phyloP scores from a whole-genome alignment of 2,113 vertebrate species.

The Bostrychus sinensis region DNA sequence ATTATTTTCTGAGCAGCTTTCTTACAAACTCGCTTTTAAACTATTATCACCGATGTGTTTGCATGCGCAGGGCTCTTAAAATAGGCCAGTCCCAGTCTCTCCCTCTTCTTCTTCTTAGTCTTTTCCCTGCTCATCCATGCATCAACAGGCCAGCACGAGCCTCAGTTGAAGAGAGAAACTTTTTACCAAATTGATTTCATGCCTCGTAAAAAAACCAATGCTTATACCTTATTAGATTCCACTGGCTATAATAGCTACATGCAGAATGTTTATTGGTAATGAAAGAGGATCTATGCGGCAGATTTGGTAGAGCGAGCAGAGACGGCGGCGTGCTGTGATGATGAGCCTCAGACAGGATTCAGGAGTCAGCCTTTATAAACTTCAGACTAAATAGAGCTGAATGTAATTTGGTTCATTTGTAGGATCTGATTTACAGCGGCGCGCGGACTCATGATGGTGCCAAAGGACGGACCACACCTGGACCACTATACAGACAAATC shows the following conservation, averaged over 20 bases:
- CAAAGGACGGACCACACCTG: constrained; percentile 26
- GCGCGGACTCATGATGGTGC: constrained; percentile 26
- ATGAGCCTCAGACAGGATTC: constrained; percentile 51
- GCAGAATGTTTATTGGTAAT: constrained; percentile 77
- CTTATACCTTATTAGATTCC: constrained; percentile 80
- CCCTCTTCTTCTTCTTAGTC: background rate
- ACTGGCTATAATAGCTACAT: constrained; percentile 74
- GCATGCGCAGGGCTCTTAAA: constrained; percentile 3
- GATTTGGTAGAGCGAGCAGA: constrained; percentile 52
- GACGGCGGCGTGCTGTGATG: constrained; percentile 51
- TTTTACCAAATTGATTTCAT: constrained; percentile 80
- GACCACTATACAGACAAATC: constrained; percentile 24
- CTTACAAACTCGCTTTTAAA: constrained; percentile 24
- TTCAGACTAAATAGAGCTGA: constrained; percentile 59
- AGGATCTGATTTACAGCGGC: constrained; percentile 62
- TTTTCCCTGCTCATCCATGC: constrained; percentile 30
- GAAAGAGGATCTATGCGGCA: constrained; percentile 77
- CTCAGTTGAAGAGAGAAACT: constrained; percentile 67
- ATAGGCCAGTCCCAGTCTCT: constrained; percentile 9
- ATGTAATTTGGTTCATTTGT: constrained; percentile 66
- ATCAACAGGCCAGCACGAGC: constrained; percentile 48
- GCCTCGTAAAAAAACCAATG: constrained; percentile 77
- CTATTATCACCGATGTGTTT: constrained; percentile 22
- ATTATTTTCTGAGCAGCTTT: constrained; percentile 37
- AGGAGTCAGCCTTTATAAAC: constrained; percentile 60